Conservation (phyloP, 2,888 invertebrate genomes). For the Orchesella flavescens region DNA sequence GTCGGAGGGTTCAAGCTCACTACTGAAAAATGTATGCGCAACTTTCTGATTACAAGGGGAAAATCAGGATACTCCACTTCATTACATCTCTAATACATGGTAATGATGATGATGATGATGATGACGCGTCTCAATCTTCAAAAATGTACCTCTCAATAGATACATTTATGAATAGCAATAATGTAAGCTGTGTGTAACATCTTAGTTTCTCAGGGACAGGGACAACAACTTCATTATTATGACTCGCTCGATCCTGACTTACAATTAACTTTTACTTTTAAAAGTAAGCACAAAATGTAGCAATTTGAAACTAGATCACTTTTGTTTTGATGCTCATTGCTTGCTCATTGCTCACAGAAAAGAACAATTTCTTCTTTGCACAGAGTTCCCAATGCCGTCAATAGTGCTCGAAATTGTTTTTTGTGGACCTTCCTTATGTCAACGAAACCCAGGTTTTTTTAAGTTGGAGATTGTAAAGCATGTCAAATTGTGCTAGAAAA, state of each 20-base stretch:
- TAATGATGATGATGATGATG: conserved; percentile 1
- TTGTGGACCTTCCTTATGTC: too few relatives aligned
- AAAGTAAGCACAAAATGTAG: conserved; percentile 38
- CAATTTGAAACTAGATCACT: conserved; percentile 57
- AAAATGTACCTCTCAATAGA: background rate
- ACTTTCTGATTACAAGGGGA: conserved; percentile 32
- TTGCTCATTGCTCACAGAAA: conserved; percentile 18
- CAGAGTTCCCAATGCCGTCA: too few relatives aligned
- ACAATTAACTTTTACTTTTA: conserved; percentile 60
- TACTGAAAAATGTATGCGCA: conserved; percentile 9
- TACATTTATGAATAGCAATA: background rate
- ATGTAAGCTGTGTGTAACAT: background rate
- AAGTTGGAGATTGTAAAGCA: too few relatives aligned
- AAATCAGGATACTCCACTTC: conserved; percentile 41
- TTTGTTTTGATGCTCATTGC: conserved; percentile 8
- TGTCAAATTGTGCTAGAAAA: too few relatives aligned
- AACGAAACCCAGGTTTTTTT: too few relatives aligned
- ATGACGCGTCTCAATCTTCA: background rate
- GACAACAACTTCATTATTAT: conserved; percentile 32
- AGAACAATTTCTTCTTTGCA: conserved; percentile 45
- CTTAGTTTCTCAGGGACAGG: conserved; percentile 14
- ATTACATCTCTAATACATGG: conserved; percentile 8
- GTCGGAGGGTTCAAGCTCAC: background rate
- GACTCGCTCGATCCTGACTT: conserved; percentile 6
- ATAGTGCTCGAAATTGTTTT: too few relatives aligned